phyloP scores from a whole-genome alignment of 1,140 invertebrate species.

The Bactericera cockerelli region DNA sequence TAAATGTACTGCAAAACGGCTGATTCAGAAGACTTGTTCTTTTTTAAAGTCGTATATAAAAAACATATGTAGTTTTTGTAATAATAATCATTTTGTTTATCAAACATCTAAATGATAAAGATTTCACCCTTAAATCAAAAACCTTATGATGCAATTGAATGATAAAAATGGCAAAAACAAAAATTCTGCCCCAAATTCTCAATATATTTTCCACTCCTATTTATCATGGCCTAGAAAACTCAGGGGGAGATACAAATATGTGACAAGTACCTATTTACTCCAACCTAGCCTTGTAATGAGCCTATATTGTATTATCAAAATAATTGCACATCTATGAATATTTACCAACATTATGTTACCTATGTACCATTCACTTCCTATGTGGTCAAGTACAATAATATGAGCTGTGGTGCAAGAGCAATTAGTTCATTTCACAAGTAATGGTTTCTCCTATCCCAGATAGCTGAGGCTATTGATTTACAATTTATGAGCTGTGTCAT shows the following conservation, averaged over 20 bases:
- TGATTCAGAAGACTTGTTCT: background rate
- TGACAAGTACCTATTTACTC: background rate
- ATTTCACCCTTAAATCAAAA: background rate
- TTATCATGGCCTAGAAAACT: background rate
- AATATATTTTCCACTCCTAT: background rate
- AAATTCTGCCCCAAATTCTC: background rate
- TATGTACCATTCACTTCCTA: background rate
- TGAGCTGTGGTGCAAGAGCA: background rate
- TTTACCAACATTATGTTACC: background rate
- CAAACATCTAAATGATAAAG: background rate
- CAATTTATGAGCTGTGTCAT: too few relatives aligned
- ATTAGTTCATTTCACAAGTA: too few relatives aligned
- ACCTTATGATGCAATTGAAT: too few relatives aligned
- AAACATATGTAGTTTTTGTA: conserved; percentile 2
- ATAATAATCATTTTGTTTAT: conserved; percentile 6
- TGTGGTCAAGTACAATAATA: background rate
- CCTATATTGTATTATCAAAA: background rate
- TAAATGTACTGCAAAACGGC: conserved; percentile 6
- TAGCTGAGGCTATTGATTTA: too few relatives aligned
- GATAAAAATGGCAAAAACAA: too few relatives aligned
- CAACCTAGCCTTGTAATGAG: background rate
- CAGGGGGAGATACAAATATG: background rate
- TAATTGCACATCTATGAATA: background rate
- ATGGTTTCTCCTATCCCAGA: too few relatives aligned
- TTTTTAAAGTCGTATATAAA: background rate